These are phyloP conservation scores for Nyctibius bracteatus DNA, from an alignment of 2,113 vertebrate genomes.

Conservation along the genomic window DNA sequence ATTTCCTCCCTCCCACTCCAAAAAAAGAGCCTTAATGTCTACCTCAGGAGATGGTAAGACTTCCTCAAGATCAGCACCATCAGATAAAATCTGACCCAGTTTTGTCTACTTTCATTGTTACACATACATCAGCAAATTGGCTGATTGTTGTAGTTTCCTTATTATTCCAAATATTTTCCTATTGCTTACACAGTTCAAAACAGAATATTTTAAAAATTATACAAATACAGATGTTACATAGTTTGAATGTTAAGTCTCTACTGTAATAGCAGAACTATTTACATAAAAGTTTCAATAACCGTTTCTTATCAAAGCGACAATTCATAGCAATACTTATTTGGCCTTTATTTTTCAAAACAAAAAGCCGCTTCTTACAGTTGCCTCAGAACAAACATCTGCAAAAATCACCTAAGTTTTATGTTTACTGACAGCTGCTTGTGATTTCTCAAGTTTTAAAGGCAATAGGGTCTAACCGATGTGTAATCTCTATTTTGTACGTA, in stretches of 20 bases:
- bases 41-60: neutral
- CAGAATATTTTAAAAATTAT: neutral
- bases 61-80: constrained; percentile 19
- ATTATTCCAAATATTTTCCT: constrained; percentile 36
- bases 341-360: constrained; percentile 17
- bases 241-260: neutral
- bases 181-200: neutral
- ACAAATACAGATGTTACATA: neutral
- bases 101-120: constrained; percentile 35
- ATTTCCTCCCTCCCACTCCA: neutral
- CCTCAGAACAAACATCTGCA: neutral
- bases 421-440: neutral
- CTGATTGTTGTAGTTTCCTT: neutral
- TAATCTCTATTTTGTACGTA: neutral
- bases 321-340: neutral
- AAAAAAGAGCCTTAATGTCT: neutral
- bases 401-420: neutral
- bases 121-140: constrained; percentile 31
- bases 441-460: constrained; percentile 24
- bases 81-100: constrained; percentile 67
- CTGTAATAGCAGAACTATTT: neutral
- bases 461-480: neutral
- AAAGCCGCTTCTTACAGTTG: neutral
- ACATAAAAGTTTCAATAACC: neutral
- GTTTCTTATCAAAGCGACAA: neutral